Evolutionary conservation across 2,797 vertebrate genomes (phyloP), one percentile per base, ranked within the genome.

Genomic region (Holocentrus rufus): DNA sequence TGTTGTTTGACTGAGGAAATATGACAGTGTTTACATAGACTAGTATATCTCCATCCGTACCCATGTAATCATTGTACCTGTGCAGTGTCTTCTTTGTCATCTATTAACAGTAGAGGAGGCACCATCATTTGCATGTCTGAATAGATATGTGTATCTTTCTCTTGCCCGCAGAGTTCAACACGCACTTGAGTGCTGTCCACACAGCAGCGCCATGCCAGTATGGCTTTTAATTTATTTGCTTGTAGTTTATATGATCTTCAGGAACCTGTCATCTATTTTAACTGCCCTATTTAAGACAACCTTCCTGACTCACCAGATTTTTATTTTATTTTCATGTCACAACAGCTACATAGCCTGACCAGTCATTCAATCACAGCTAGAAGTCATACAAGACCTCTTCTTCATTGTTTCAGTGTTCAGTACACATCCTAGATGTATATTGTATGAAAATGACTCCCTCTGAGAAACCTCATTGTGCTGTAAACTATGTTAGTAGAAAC

Each of bases 1-100:
- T 62, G 49, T 31, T 71, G 49, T 59, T 54, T 62, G 44, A 66
- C 0, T 1, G 17, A 60, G 34, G 60, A 78, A 68, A 80, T 72
- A 20, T 5, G 17, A 56, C 31, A 17, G 46, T 46, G 47, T 73
- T 65, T 65, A 62, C 20, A 3, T 60, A 18, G 4, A 11, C 11
- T 14, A 13, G 39, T 42, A 25, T 23, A 53, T 46, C 15, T 44
- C 20, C 11, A 61, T 11, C 31, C 39, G 25, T 56, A 31, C 30
- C 31, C 34, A 17, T 58, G 69, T 54, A 53, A 71, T 64, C 60
- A 25, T 46, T 61, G 30, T n/a, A 11, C 18, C 23, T 53, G 54
- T 31, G 22, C 49, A 56, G 14, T 42, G 46, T 13, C 10, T 52
- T 42, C 36, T 42, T 13, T 42, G 30, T 65, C 27, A 22, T 55